phyloP scores from a whole-genome alignment of 2,888 invertebrate genomes.

The Beris morrisii region DNA sequence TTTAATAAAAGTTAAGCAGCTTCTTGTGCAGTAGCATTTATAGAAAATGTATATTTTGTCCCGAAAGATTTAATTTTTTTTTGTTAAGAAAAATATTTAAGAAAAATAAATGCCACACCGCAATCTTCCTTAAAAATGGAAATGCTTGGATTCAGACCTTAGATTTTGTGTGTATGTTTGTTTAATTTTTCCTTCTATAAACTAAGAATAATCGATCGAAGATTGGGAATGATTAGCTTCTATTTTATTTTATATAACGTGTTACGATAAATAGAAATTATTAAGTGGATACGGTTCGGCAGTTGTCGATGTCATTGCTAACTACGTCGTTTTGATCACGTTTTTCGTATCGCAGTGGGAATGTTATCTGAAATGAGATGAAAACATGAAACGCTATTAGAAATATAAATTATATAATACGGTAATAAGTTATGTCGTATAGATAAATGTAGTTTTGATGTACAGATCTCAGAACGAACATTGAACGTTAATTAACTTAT shows the following conservation, averaged over 20 bases:
- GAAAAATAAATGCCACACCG: not conserved
- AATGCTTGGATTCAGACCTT: no score
- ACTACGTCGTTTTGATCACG: not conserved
- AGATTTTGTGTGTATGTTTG: no score
- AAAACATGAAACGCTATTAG: constrained; percentile 23
- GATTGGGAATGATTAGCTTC: not conserved
- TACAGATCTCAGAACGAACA: no score
- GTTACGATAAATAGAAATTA: constrained; percentile 18
- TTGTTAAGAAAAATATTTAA: not conserved
- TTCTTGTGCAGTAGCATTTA: constrained; percentile 4
- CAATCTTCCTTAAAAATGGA: not conserved
- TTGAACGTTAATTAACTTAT: no score
- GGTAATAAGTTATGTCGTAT: no score
- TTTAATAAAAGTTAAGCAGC: not conserved
- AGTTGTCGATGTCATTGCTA: constrained; percentile 19
- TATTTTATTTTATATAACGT: not conserved
- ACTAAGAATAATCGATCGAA: no score
- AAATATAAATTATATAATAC: no score
- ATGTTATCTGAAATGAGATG: constrained; percentile 14
- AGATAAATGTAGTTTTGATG: no score
- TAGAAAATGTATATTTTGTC: no score
- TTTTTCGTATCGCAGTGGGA: not conserved
- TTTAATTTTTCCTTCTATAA: no score
- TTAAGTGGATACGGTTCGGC: constrained; percentile 3
- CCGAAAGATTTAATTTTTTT: not conserved